Evolutionary conservation across 2,888 invertebrate genomes (phyloP).

Genomic region (Quadriops clusia): DNA sequence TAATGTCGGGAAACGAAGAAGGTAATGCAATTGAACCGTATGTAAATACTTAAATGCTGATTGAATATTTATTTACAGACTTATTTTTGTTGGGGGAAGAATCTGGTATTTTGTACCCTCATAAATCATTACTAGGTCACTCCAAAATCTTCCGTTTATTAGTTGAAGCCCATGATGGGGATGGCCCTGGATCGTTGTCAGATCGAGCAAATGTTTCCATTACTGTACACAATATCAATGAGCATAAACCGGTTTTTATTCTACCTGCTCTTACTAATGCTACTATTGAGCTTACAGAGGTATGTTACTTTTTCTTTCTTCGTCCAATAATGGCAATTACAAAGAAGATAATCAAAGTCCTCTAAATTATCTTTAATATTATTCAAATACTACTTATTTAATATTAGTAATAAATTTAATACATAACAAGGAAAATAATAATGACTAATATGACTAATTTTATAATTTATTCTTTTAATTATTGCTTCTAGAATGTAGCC

Average conservation of each 20-base stretch:
- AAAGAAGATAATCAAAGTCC: not conserved
- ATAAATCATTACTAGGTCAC: conserved; percentile 56
- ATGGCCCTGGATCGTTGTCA: conserved; percentile 50
- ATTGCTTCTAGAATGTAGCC: conserved; percentile 51
- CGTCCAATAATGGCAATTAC: no score
- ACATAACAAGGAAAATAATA: conserved; percentile 1
- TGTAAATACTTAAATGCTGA: no score
- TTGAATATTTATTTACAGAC: no score
- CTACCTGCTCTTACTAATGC: conserved; percentile 64
- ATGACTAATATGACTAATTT: no score
- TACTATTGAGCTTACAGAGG: conserved; percentile 74
- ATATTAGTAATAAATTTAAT: conserved; percentile 5
- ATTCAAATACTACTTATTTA: conserved; percentile 2
- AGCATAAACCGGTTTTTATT: conserved; percentile 69
- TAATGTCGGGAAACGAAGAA: conserved; percentile 54
- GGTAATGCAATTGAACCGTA: conserved; percentile 35
- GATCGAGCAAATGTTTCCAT: conserved; percentile 65
- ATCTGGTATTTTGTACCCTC: conserved; percentile 73
- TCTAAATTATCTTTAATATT: not conserved
- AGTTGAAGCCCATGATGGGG: conserved; percentile 61
- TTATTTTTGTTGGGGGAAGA: conserved; percentile 63
- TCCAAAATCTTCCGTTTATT: conserved; percentile 40
- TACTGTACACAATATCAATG: conserved; percentile 66
- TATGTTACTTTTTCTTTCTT: conserved; percentile 38
- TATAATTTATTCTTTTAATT: not conserved